Evolutionary conservation across 2,888 invertebrate species (phyloP).

Genomic region (Leuctra nigra): DNA sequence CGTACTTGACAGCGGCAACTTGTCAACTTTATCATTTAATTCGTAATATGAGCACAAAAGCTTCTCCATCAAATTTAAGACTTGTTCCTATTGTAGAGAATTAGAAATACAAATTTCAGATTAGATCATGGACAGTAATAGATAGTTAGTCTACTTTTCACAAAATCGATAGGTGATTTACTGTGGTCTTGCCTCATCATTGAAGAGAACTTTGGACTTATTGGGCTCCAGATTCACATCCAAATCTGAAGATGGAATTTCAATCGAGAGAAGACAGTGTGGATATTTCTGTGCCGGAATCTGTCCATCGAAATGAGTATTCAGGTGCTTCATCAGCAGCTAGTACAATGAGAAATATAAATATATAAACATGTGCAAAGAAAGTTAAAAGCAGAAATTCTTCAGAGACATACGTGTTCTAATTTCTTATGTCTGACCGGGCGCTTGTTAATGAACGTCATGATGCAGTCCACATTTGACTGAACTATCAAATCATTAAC

Average conservation of each 20-base stretch:
- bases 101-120: background rate
- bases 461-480: conserved; percentile 35
- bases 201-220: conserved; percentile 48
- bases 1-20: too few species aligned
- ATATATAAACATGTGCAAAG: too few species aligned
- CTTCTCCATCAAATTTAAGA: conserved; percentile 33
- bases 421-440: conserved; percentile 47
- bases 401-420: conserved; percentile 47
- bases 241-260: conserved; percentile 40
- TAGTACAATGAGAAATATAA: too few species aligned
- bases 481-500: conserved; percentile 32
- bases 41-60: conserved; percentile 35
- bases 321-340: conserved; percentile 41
- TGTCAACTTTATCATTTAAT: too few species aligned
- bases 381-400: background rate
- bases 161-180: too few species aligned
- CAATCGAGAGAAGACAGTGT: conserved; percentile 42
- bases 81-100: conserved; percentile 29
- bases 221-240: conserved; percentile 57
- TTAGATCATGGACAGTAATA: too few species aligned
- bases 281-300: conserved; percentile 40
- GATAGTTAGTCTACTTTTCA: too few species aligned
- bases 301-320: conserved; percentile 38
- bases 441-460: conserved; percentile 48
- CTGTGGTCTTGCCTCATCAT: conserved; percentile 42